Percentiles rank a stretch among this genome's conserved stretches.
Evolutionary conservation across 2,888 invertebrate species (phyloP).

Genomic region (Penaeus monodon): DNA sequence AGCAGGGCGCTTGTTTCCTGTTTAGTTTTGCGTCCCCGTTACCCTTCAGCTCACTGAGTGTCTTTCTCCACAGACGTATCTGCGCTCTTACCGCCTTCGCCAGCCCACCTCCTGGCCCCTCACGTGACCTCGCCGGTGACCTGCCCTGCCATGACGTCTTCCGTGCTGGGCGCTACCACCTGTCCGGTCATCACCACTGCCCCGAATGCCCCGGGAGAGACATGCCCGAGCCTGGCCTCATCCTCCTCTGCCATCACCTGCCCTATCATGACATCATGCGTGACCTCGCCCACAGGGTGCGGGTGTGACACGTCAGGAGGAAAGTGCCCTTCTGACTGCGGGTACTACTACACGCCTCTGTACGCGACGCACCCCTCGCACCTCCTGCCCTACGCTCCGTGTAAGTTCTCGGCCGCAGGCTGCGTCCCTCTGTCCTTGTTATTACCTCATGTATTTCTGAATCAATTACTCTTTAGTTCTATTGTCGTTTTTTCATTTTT

Average conservation of each 20-base stretch:
- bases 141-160: background rate
- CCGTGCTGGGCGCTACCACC: conserved; percentile 17
- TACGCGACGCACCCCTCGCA: conserved; percentile 32
- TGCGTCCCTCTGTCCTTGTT: background rate
- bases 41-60: too few relatives aligned
- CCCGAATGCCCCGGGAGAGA: background rate
- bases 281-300: conserved; percentile 17
- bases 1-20: too few relatives aligned
- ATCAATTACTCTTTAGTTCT: too few relatives aligned
- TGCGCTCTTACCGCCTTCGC: background rate
- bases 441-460: too few relatives aligned
- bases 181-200: conserved; percentile 29
- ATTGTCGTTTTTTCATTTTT: too few relatives aligned
- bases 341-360: conserved; percentile 37
- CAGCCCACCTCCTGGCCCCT: background rate
- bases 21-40: too few relatives aligned
- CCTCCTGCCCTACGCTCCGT: conserved; percentile 26
- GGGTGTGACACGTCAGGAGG: conserved; percentile 27
- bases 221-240: conserved; percentile 3
- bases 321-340: conserved; percentile 32
- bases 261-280: conserved; percentile 19
- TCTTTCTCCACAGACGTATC: too few relatives aligned
- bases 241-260: conserved; percentile 34
- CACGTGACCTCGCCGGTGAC: background rate
- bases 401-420: conserved; percentile 7